These are phyloP conservation scores for Apostichopus leukothele DNA, from an alignment of 53 echinoderm and acorn worm species.

Conservation along the genomic window DNA sequence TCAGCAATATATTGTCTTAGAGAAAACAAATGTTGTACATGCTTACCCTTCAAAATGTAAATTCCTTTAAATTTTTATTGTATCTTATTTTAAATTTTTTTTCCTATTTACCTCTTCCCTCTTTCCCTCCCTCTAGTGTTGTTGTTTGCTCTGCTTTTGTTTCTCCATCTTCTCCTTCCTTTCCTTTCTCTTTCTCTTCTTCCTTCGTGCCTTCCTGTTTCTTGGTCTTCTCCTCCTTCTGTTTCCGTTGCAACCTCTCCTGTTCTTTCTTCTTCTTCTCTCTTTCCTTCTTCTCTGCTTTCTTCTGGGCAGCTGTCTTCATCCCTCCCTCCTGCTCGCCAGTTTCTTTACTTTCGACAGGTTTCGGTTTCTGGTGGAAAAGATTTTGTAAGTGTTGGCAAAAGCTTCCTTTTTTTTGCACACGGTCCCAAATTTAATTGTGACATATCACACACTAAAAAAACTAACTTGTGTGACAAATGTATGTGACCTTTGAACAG, in stretches of 20 bases:
- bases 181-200: slow-evolving; percentile 37
- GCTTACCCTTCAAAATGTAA: neutral
- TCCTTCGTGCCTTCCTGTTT: slow-evolving; percentile 28
- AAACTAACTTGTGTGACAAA: too few relatives aligned
- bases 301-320: slow-evolving; percentile 98
- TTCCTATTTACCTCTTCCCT: neutral
- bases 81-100: neutral
- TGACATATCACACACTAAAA: too few relatives aligned
- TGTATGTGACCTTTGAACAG: too few relatives aligned
- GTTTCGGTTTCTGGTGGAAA: slow-evolving; percentile 2
- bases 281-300: slow-evolving; percentile 95
- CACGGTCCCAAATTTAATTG: too few relatives aligned
- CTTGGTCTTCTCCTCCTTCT: slow-evolving; percentile 60
- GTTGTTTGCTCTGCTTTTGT: neutral
- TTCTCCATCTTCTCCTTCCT: slow-evolving; percentile 31
- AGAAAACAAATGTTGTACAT: too few relatives aligned
- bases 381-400: too few relatives aligned
- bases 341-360: slow-evolving; percentile 45
- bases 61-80: neutral
- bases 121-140: slow-evolving; percentile 30
- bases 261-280: slow-evolving; percentile 93
- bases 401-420: too few relatives aligned
- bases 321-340: slow-evolving; percentile 64
- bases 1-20: too few relatives aligned
- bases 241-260: slow-evolving; percentile 68